Conservation (phyloP, 2,113 vertebrate species). For the Pseudorasbora parva region DNA sequence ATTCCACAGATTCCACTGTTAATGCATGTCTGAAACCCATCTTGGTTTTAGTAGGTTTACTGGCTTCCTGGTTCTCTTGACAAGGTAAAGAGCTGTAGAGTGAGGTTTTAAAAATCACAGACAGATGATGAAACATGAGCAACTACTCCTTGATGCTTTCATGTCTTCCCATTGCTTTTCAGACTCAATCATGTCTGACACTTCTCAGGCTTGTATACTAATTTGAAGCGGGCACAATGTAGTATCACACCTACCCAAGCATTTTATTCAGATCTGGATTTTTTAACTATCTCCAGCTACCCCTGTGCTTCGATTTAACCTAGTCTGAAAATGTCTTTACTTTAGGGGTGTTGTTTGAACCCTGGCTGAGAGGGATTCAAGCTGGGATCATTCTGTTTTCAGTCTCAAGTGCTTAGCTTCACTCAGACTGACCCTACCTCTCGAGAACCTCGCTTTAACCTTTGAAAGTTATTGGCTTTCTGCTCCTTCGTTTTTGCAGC, state of each 20-base stretch:
- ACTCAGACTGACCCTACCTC: background rate
- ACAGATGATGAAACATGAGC: background rate
- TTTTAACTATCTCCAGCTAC: background rate
- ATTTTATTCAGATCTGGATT: background rate
- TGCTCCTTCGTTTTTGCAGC: background rate
- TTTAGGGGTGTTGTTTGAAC: background rate
- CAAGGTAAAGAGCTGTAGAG: background rate
- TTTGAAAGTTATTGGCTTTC: background rate
- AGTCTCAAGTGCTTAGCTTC: background rate
- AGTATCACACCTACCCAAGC: conserved; percentile 19
- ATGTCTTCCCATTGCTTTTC: background rate
- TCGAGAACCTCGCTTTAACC: background rate
- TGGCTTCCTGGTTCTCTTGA: background rate
- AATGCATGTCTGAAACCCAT: background rate
- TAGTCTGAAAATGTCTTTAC: background rate
- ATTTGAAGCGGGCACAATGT: background rate
- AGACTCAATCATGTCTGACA: background rate
- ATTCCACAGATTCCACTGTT: too few relatives aligned
- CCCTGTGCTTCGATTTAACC: background rate
- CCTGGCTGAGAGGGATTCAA: background rate
- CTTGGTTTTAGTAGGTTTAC: background rate
- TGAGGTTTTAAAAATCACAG: conserved; percentile 1
- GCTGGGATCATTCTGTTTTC: background rate
- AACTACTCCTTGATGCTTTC: background rate
- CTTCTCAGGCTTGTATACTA: background rate